Percentiles rank a stretch among this genome's conserved stretches.
Evolutionary conservation across 2,113 vertebrate species (phyloP).

Genomic region (Hemiprocne comata): DNA sequence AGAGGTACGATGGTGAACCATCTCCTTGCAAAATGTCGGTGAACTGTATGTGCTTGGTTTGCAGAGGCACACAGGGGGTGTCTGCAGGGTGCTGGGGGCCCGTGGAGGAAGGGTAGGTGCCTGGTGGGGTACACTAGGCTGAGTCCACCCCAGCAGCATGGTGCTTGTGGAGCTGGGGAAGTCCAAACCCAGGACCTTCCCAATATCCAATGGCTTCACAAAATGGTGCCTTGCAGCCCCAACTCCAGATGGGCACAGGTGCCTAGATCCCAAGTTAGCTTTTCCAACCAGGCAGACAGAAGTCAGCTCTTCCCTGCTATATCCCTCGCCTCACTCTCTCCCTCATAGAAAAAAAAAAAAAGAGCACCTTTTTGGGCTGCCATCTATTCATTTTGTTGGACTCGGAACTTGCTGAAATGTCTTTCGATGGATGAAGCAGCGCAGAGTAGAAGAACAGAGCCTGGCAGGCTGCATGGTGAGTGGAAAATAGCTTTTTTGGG

Average conservation of each 20-base stretch:
- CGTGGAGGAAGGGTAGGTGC: fast-evolving
- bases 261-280: background rate
- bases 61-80: fast-evolving
- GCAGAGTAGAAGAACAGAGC: conserved; percentile 64
- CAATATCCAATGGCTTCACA: fast-evolving
- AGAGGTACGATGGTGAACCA: fast-evolving
- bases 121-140: background rate
- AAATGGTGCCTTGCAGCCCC: fast-evolving
- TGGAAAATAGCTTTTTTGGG: conserved; percentile 52
- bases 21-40: fast-evolving
- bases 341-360: background rate
- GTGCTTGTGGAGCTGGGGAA: background rate
- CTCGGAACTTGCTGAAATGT: conserved; percentile 38
- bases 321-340: background rate
- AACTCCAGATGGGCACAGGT: fast-evolving
- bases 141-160: background rate
- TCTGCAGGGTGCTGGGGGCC: background rate
- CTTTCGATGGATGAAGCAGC: conserved; percentile 17
- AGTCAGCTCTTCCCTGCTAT: background rate
- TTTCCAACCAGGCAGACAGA: background rate
- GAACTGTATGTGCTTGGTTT: fast-evolving
- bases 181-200: background rate
- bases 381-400: conserved; percentile 48
- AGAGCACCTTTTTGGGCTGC: conserved; percentile 21
- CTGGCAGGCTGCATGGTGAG: conserved; percentile 63